Base-by-base conservation (phyloP, 1,140 invertebrate species). In the Gyrodactylus bullatarudis region DNA sequence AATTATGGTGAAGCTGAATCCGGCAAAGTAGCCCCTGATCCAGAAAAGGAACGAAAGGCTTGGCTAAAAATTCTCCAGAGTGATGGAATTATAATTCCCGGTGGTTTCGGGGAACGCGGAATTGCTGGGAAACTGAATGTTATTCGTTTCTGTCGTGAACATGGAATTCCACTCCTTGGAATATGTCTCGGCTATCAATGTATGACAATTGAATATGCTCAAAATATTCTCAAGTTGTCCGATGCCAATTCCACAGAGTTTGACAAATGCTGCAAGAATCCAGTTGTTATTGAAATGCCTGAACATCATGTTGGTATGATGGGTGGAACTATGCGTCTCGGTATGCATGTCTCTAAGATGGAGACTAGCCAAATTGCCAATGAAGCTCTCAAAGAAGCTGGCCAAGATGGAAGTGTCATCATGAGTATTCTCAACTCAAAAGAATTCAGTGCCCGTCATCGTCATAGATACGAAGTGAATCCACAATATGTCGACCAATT, bases 261-360 rank as follows among this genome's bases (percentile, higher is more conserved):
- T 25, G 83, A 88, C 77, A 83, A 85, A 0, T 79, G 86, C 1
- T 86, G 88, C 22, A 80, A 81, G 23, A 78, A 88, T 75, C 87
- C 88, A 23, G 81, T 96, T 26, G 87, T 99, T 0, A 91, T 98
- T 74, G 92, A 98, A 76, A 99, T 99, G 95, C 91, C 92, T 0
- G 95, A 99, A 83, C 90, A 97, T 79, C 89, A 91, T 80, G 85
- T 85, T 1, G 90, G 89, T 0, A 84, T 88, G 75, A 87, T 95
- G 84, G 95, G 95, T 1, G 95, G 92, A 23, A 98, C 95, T 0
- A 99, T 99, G 95, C 84, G 95, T 74, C 82, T 99, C 16, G 95
- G 95, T 19, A 89, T 88, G 78, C 85, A 91, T 76, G 85, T 84
- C 68, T 98, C 94, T 0, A 80, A 87, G 34, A 91, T 99, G 77